Percentiles rank a stretch among this genome's conserved stretches.
Evolutionary conservation across 1,140 invertebrate species (phyloP).

Genomic region (Penaeus indicus): DNA sequence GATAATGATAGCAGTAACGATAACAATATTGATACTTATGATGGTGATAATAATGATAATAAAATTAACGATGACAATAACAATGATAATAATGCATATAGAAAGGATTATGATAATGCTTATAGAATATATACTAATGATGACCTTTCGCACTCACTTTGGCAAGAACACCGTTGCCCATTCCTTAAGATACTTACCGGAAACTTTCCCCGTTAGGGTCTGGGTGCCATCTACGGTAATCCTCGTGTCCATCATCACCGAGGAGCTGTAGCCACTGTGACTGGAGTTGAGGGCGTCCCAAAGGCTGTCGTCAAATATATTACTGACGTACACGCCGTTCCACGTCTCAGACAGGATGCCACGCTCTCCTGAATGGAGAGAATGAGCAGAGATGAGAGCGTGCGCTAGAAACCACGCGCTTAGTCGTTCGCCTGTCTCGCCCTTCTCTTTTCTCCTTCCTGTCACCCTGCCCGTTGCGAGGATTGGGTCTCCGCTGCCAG

Average conservation of each 20-base stretch:
- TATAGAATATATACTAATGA: too few species aligned
- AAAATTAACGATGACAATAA: too few species aligned
- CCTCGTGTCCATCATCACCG: neutral
- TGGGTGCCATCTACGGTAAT: neutral
- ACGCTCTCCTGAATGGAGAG: conserved; percentile 30
- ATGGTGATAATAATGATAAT: too few species aligned
- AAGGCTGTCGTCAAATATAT: neutral
- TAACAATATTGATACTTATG: too few species aligned
- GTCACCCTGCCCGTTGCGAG: too few species aligned
- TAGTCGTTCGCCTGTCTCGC: too few species aligned
- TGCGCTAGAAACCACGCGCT: neutral
- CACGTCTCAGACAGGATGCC: conserved; percentile 37
- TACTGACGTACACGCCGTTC: conserved; percentile 10
- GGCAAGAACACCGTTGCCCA: neutral
- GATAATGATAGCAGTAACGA: too few species aligned
- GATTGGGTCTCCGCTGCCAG: too few species aligned
- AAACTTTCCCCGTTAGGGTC: neutral
- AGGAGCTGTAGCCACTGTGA: conserved; percentile 1
- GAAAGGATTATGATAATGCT: too few species aligned
- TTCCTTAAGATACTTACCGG: neutral
- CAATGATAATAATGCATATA: too few species aligned
- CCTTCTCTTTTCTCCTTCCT: too few species aligned
- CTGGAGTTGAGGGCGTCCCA: conserved; percentile 15
- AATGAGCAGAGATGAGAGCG: neutral
- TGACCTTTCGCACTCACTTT: too few species aligned